A percentile compares a stretch with the other conserved stretches of the same genome.
Evolutionary conservation across 2,888 invertebrate species (phyloP).

Genomic region (Netelia fuscicornis): DNA sequence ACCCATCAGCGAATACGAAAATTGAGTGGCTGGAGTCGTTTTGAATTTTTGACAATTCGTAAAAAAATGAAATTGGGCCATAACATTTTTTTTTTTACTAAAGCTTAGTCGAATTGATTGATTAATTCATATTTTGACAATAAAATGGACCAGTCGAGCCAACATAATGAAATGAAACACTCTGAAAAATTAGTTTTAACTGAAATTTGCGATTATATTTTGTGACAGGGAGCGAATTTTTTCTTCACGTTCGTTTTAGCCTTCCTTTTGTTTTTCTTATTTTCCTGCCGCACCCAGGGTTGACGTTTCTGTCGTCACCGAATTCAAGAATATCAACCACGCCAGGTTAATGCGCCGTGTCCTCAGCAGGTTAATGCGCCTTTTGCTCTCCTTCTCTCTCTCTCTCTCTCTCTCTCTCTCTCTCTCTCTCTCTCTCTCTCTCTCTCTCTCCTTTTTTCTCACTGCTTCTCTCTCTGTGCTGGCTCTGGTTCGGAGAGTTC

Average conservation of each 20-base stretch:
- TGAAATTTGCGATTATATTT: too few relatives aligned
- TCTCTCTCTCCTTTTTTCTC: background rate
- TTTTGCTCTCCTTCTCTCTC: slow-evolving; percentile 14
- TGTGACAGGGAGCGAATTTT: too few relatives aligned
- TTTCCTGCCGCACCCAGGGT: slow-evolving; percentile 28
- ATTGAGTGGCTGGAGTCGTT: too few relatives aligned
- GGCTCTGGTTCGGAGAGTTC: slow-evolving; percentile 19
- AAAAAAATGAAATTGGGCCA: too few relatives aligned
- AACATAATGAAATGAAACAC: too few relatives aligned
- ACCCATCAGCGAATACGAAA: too few relatives aligned
- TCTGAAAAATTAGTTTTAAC: too few relatives aligned
- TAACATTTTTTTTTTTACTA: too few relatives aligned
- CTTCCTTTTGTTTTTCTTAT: slow-evolving; percentile 20
- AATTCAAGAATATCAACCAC: slow-evolving; percentile 19
- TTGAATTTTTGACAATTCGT: too few relatives aligned
- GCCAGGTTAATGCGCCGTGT: slow-evolving; percentile 63
- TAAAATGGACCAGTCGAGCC: too few relatives aligned
- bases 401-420: background rate
- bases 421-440: background rate
- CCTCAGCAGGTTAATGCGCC: slow-evolving; percentile 62
- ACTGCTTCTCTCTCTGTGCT: background rate
- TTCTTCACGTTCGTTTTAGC: background rate
- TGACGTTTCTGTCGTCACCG: slow-evolving; percentile 44
- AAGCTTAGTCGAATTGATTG: too few relatives aligned
- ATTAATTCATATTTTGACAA: too few relatives aligned